Evolutionary conservation across 2,113 vertebrate genomes (phyloP), one percentile per base, ranked within the genome.

Genomic region (Chiloscyllium plagiosum): DNA sequence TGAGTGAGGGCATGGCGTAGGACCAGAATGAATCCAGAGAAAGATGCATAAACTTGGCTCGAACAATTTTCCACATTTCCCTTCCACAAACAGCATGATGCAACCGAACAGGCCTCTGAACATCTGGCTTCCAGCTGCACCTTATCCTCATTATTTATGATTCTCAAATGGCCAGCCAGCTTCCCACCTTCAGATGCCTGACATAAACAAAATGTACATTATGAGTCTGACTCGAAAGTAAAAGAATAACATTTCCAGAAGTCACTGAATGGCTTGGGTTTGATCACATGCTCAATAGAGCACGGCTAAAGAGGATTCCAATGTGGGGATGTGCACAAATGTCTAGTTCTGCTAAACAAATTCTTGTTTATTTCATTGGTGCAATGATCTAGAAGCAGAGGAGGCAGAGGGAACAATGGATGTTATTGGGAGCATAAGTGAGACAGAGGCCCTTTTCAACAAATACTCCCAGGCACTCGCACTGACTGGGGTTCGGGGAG

Each of bases 121-220:
- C 89, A 93, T 93, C 89, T 93, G 89, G 89, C 61, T 61, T 93
- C 61, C 89, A 93, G 89, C 89, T 93, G 89, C 61, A 66, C 61
- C 89, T 93, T 66, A 37, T 4, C 89, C 61, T n/a, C 61, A 42
- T 93, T 6, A 93, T 66, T 93, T 93, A 93, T 66, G 89, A 93
- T 93, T 65, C 89, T 65, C 89, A 93, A 93, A 93, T 66, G 33
- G 29, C 65, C 61, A 22, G 29, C 61, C 89, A 19, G 4, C 61
- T 66, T 68, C 89, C 89, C 89, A 66, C 89, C 61, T 93, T 93
- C 89, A 93, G 61, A 37, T 37, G 56, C 56, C 61, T 66, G 33
- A 7, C 37, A n/a, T n/a, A 93, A 66, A 66, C 65, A 93, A 93
- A 68, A n/a, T 37, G 61, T 92, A 93, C 80, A 93, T 37, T 37